These are phyloP conservation scores for Epizoanthus stellaris DNA, from an alignment of 92 coral and sea anemone species.

Conservation along the genomic window DNA sequence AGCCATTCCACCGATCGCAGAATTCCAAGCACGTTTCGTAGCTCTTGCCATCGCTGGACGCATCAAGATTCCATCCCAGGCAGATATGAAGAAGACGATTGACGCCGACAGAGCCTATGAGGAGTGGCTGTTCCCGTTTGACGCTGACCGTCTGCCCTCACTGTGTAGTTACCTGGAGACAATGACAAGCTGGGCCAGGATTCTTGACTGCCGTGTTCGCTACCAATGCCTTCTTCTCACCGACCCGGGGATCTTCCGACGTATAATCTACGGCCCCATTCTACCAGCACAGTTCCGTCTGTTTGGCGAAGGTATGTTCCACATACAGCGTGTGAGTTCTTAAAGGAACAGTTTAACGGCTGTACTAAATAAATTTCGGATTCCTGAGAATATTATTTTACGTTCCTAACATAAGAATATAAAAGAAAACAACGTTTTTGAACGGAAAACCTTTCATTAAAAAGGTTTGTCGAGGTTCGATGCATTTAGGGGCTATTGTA, in stretches of 20 bases:
- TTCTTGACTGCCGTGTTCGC: neutral
- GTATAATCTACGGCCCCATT: neutral
- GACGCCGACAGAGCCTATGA: conserved; percentile 26
- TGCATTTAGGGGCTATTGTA: too few species aligned
- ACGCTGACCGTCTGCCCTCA: neutral
- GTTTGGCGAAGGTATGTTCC: neutral
- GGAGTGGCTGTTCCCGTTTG: conserved; percentile 13
- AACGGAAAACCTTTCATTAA: too few species aligned
- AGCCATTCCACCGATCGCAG: conserved; percentile 37
- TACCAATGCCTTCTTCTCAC: neutral
- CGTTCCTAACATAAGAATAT: too few species aligned
- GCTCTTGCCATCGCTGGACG: conserved; percentile 22
- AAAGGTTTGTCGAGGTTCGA: too few species aligned
- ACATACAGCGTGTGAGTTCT: neutral
- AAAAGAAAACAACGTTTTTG: too few species aligned
- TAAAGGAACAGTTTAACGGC: too few species aligned
- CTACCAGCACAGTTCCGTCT: neutral
- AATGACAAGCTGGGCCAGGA: neutral
- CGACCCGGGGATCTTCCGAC: neutral
- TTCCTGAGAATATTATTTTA: too few species aligned
- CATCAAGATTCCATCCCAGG: conserved; percentile 11
- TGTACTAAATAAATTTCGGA: too few species aligned
- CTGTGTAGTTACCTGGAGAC: neutral
- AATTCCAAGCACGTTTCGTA: conserved; percentile 29
- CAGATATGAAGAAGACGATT: conserved; percentile 31